Percentiles rank a stretch among this genome's conserved stretches.
phyloP scores from a whole-genome alignment of 2,888 invertebrate genomes.

The Branchipolynoe longqiensis region DNA sequence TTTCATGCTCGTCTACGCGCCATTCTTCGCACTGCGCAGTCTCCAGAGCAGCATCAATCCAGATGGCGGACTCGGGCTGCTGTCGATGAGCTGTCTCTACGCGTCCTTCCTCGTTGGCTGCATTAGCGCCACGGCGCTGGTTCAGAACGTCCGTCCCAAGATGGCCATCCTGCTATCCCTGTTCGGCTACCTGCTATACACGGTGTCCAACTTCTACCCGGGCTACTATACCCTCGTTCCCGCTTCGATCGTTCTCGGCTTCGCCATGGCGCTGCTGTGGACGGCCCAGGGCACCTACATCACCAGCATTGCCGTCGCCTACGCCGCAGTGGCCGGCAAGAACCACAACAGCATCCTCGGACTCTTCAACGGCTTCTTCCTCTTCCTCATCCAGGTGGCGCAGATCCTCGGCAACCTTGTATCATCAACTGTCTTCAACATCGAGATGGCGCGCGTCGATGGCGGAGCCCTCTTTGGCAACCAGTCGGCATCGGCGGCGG shows the following conservation, averaged over 20 bases:
- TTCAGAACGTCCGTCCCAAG: constrained; percentile 75
- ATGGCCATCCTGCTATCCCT: constrained; percentile 69
- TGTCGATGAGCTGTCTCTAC: constrained; percentile 73
- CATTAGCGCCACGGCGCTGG: constrained; percentile 75
- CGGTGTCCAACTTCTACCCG: constrained; percentile 76
- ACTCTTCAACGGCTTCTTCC: constrained; percentile 77
- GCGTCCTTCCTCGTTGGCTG: constrained; percentile 76
- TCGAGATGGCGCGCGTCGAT: constrained; percentile 45
- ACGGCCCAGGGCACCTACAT: constrained; percentile 78
- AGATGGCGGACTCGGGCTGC: constrained; percentile 76
- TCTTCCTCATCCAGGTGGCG: constrained; percentile 73
- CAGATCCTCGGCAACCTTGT: constrained; percentile 76
- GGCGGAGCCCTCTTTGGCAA: not conserved
- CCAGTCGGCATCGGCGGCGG: not conserved
- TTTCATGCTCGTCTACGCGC: constrained; percentile 73
- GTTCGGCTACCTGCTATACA: constrained; percentile 73
- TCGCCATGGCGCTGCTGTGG: constrained; percentile 75
- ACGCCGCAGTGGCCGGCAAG: constrained; percentile 71
- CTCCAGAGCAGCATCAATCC: constrained; percentile 79
- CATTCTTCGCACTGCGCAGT: constrained; percentile 76
- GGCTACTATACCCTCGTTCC: constrained; percentile 74
- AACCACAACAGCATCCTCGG: constrained; percentile 72
- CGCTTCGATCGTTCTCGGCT: constrained; percentile 73
- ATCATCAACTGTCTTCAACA: constrained; percentile 74
- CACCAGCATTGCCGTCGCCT: constrained; percentile 75